phyloP scores from a whole-genome alignment of 1,140 invertebrate genomes.

The Leptestheria dahalacensis region DNA sequence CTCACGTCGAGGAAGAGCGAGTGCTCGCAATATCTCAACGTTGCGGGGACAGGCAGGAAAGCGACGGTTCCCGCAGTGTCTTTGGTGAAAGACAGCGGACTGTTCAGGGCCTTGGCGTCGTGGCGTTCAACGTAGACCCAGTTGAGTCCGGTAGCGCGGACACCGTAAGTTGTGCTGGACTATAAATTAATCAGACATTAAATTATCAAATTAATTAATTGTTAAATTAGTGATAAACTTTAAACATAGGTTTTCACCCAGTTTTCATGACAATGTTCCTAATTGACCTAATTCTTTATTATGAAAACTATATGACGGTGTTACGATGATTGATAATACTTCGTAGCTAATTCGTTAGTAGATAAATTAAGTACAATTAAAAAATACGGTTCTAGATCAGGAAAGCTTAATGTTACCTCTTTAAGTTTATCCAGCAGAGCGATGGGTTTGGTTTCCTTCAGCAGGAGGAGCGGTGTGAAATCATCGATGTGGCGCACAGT shows the following conservation, averaged over 20 bases:
- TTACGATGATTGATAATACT: too few species aligned
- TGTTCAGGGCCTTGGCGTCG: not conserved
- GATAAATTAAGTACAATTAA: too few species aligned
- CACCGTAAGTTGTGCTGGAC: not conserved
- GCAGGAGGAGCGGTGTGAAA: constrained; percentile 8
- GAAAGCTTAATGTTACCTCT: not conserved
- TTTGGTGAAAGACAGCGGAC: constrained; percentile 4
- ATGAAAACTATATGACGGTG: too few species aligned
- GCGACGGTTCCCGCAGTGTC: constrained; percentile 1
- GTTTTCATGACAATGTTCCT: too few species aligned
- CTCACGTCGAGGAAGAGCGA: constrained; percentile 11
- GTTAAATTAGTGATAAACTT: too few species aligned
- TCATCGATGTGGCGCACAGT: not conserved
- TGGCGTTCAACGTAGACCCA: not conserved
- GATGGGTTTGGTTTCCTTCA: constrained; percentile 10
- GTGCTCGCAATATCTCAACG: not conserved
- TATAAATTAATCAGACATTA: not conserved
- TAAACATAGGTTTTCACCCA: too few species aligned
- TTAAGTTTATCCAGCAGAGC: not conserved
- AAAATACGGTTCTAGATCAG: too few species aligned
- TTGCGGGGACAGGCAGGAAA: not conserved
- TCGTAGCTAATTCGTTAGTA: not conserved
- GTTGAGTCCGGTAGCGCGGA: constrained; percentile 2
- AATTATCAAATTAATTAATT: not conserved
- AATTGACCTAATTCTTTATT: too few species aligned